Conservation (phyloP, 1,140 invertebrate species). For the Drosophila bipectinata region DNA sequence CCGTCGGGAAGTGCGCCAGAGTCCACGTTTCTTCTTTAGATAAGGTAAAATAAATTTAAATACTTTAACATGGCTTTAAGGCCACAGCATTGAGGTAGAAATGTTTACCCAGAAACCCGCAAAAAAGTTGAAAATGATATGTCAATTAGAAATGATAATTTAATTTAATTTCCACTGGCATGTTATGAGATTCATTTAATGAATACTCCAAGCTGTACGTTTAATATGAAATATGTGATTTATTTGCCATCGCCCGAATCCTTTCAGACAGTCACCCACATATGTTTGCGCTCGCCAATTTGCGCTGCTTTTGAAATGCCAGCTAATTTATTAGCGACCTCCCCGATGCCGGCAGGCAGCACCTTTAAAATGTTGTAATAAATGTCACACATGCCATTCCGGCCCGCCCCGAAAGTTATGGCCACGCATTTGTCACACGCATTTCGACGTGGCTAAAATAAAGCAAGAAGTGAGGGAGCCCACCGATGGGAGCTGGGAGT, state of each 20-base stretch:
- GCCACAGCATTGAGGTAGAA: background rate
- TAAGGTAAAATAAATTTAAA: background rate
- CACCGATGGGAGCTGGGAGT: constrained; percentile 11
- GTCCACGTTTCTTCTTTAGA: background rate
- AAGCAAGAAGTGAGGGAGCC: constrained; percentile 6
- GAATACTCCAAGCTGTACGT: constrained; percentile 17
- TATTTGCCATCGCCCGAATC: constrained; percentile 43
- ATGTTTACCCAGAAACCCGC: background rate
- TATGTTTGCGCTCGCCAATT: constrained; percentile 56
- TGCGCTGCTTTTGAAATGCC: constrained; percentile 61
- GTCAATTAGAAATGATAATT: constrained; percentile 28
- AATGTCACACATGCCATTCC: constrained; percentile 72
- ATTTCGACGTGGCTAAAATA: constrained; percentile 47
- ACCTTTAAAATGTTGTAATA: constrained; percentile 77
- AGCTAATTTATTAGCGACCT: constrained; percentile 74
- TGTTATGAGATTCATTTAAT: constrained; percentile 24
- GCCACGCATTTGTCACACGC: constrained; percentile 74
- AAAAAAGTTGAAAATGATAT: background rate
- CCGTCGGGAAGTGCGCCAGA: constrained; percentile 18
- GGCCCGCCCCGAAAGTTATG: constrained; percentile 64
- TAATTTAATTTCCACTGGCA: constrained; percentile 19
- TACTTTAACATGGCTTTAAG: constrained; percentile 13
- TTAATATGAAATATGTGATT: constrained; percentile 60
- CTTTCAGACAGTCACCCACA: constrained; percentile 33
- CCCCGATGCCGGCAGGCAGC: constrained; percentile 34